These are phyloP conservation scores for Pedetes capensis DNA, from an alignment of 2,113 vertebrate genomes.

Conservation along the genomic window DNA sequence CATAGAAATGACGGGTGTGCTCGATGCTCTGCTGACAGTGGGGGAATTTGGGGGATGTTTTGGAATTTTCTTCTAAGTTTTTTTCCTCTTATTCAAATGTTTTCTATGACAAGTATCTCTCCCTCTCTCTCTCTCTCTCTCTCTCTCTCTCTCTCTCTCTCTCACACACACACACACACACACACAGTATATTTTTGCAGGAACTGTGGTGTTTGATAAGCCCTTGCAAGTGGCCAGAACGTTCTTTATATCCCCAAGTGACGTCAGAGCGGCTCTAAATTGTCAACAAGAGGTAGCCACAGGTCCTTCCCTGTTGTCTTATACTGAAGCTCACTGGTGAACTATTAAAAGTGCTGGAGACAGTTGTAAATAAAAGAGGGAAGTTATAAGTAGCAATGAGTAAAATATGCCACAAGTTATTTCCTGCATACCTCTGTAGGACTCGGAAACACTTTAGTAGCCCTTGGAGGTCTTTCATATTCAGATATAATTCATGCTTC, in stretches of 20 bases:
- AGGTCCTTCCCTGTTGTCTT: background rate
- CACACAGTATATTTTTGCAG: background rate
- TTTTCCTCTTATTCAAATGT: background rate
- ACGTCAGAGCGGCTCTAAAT: background rate
- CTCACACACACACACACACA: background rate
- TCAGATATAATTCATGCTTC: background rate
- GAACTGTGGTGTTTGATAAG: background rate
- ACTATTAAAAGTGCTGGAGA: background rate
- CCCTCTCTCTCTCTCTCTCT: no score
- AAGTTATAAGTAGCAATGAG: background rate
- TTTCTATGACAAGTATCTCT: background rate
- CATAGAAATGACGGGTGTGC: background rate
- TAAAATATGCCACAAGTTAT: background rate
- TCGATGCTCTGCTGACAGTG: background rate
- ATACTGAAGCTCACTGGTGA: background rate
- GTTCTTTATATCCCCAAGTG: background rate
- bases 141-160: no score
- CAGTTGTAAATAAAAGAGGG: background rate
- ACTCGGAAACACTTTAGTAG: constrained; percentile 11
- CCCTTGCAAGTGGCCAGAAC: background rate
- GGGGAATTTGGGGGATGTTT: background rate
- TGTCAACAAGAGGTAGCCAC: background rate
- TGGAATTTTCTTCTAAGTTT: background rate
- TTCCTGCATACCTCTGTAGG: constrained; percentile 7
- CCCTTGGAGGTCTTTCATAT: background rate